These are phyloP conservation scores for Diorhabda sublineata DNA, from an alignment of 1,140 invertebrate species.

Conservation along the genomic window DNA sequence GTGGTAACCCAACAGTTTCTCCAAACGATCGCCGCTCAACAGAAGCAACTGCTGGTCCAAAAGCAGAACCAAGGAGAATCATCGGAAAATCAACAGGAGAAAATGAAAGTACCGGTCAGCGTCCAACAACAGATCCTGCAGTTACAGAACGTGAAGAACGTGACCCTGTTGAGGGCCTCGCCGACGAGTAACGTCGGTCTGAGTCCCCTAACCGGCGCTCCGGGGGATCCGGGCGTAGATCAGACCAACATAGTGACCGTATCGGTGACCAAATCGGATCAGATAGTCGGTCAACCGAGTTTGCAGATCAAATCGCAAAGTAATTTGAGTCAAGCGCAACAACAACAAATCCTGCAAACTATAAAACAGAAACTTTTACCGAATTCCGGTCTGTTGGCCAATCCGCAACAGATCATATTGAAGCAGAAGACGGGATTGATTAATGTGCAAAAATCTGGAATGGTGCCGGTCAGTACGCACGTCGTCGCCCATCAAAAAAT, in stretches of 20 bases:
- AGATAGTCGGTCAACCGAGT: conserved; percentile 24
- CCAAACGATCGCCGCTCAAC: conserved; percentile 35
- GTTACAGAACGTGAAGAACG: conserved; percentile 42
- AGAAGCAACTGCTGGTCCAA: conserved; percentile 28
- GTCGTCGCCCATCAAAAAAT: conserved; percentile 18
- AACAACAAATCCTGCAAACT: conserved; percentile 50
- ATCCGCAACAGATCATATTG: conserved; percentile 39
- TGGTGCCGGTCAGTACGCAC: conserved; percentile 8
- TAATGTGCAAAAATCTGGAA: conserved; percentile 37
- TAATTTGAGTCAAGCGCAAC: conserved; percentile 47
- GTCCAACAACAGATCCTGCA: conserved; percentile 40
- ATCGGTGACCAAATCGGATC: conserved; percentile 22
- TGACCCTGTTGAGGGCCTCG: conserved; percentile 36
- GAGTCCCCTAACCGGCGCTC: conserved; percentile 1
- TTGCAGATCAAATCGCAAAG: conserved; percentile 37
- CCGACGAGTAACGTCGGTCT: conserved; percentile 21
- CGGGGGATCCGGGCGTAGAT: conserved; percentile 1
- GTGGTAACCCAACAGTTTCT: conserved; percentile 36
- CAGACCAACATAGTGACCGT: conserved; percentile 19
- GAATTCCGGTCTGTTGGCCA: conserved; percentile 35
- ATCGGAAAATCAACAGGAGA: conserved; percentile 25
- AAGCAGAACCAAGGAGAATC: conserved; percentile 10
- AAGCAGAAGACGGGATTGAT: conserved; percentile 38
- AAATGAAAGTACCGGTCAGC: conserved; percentile 30
- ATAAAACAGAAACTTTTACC: conserved; percentile 45